phyloP scores from a whole-genome alignment of 1,140 invertebrate species.

The Venturia canescens region DNA sequence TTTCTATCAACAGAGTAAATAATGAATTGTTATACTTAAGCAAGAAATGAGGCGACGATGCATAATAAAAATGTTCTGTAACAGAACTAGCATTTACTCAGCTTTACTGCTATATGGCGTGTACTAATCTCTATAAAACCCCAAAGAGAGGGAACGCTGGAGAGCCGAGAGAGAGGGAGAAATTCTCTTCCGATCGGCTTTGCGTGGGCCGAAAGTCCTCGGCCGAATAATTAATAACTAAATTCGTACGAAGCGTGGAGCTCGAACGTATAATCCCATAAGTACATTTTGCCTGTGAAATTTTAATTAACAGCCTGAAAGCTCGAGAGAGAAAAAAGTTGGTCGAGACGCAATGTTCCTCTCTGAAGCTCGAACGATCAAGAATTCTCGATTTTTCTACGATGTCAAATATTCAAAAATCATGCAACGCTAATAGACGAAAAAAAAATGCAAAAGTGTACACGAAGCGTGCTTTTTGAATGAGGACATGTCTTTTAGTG shows the following conservation, averaged over 20 bases:
- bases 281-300: conserved; percentile 43
- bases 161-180: not conserved
- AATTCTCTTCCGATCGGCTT: conserved; percentile 44
- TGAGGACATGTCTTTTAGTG: not conserved
- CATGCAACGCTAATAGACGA: too few species aligned
- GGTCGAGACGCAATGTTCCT: not conserved
- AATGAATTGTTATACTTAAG: too few species aligned
- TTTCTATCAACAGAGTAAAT: too few species aligned
- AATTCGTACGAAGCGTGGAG: conserved; percentile 28
- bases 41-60: too few species aligned
- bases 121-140: not conserved
- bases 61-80: too few species aligned
- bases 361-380: not conserved
- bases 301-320: conserved; percentile 47
- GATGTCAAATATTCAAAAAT: not conserved
- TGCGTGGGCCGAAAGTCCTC: conserved; percentile 44
- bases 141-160: not conserved
- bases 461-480: not conserved
- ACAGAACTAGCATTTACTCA: not conserved
- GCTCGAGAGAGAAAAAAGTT: conserved; percentile 27
- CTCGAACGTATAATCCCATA: conserved; percentile 36
- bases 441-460: too few species aligned
- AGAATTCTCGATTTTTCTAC: not conserved
- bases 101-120: not conserved
- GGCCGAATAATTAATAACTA: conserved; percentile 48